Percentiles rank a stretch among this genome's conserved stretches.
These are phyloP conservation scores for Drosophila bifasciata DNA, from an alignment of 1,140 invertebrate genomes.

Conservation along the genomic window DNA sequence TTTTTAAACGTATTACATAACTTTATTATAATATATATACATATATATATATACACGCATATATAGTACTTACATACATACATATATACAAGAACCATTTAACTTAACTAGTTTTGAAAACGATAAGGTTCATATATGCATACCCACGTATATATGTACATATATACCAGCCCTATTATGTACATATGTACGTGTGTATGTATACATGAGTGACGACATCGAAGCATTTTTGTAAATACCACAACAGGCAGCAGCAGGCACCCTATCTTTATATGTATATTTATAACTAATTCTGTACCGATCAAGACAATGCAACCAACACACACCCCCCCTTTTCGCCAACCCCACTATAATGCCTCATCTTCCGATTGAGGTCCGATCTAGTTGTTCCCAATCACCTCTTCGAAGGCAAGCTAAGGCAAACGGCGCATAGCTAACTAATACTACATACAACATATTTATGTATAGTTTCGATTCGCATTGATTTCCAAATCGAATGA, in stretches of 20 bases:
- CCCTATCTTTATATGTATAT: too few species aligned
- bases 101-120: slow-evolving; percentile 77
- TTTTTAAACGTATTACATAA: slow-evolving; percentile 64
- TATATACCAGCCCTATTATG: slow-evolving; percentile 9
- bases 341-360: too few species aligned
- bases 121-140: slow-evolving; percentile 66
- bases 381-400: too few species aligned
- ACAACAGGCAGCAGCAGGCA: slow-evolving; percentile 49
- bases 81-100: slow-evolving; percentile 65
- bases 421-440: slow-evolving; percentile 32
- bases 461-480: slow-evolving; percentile 41
- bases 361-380: too few species aligned
- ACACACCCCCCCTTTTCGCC: too few species aligned
- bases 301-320: too few species aligned
- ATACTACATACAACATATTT: too few species aligned
- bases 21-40: slow-evolving; percentile 65
- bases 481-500: slow-evolving; percentile 50
- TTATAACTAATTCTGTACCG: neutral
- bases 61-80: slow-evolving; percentile 46
- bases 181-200: slow-evolving; percentile 26
- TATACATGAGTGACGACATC: slow-evolving; percentile 70
- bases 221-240: slow-evolving; percentile 80
- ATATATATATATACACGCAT: slow-evolving; percentile 54
- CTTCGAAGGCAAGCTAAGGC: slow-evolving; percentile 8
- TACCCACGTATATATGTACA: neutral